phyloP scores from a whole-genome alignment of 2,888 invertebrate genomes.

The Limnephilus lunatus region DNA sequence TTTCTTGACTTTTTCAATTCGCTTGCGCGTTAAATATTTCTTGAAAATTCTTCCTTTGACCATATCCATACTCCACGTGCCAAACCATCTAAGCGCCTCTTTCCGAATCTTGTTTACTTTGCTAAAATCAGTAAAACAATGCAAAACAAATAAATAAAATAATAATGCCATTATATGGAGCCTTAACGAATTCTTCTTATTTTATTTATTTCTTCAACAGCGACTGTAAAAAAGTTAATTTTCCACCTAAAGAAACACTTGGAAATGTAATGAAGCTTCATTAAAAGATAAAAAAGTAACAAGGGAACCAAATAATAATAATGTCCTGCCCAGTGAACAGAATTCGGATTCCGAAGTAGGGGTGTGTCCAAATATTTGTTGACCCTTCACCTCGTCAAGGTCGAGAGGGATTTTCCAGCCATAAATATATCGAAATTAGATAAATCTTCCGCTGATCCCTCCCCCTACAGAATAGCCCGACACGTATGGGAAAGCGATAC shows the following conservation, averaged over 20 bases:
- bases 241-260: neutral
- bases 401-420: constrained; percentile 5
- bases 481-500: neutral
- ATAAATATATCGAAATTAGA: constrained; percentile 22
- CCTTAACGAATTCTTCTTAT: neutral
- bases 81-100: too few species aligned
- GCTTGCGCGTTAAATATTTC: too few species aligned
- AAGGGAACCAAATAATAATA: neutral
- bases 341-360: neutral
- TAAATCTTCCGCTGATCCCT: constrained; percentile 19
- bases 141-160: too few species aligned
- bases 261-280: neutral
- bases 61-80: too few species aligned
- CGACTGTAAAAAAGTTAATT: neutral
- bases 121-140: too few species aligned
- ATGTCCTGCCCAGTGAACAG: neutral
- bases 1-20: too few species aligned
- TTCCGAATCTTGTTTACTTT: too few species aligned
- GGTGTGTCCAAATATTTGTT: neutral
- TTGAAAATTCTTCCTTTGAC: too few species aligned
- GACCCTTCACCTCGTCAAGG: constrained; percentile 5
- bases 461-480: neutral
- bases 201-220: neutral
- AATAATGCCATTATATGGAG: neutral
- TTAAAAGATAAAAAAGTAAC: neutral